Percentiles rank a stretch among this genome's conserved stretches.
Evolutionary conservation across 1,140 invertebrate genomes (phyloP).

Genomic region (Cotesia vestalis): DNA sequence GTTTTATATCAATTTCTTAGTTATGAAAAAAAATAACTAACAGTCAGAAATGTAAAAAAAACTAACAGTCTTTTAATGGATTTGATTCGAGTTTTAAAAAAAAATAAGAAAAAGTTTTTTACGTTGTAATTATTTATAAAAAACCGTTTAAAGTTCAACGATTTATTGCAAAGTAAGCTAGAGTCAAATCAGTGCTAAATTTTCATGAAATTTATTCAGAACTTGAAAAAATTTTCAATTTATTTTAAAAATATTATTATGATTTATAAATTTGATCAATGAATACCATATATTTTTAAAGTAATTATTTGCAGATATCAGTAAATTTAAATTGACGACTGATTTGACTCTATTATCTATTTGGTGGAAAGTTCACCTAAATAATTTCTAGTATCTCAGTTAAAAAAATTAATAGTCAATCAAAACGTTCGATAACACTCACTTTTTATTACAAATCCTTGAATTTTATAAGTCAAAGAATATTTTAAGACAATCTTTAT

Average conservation of each 20-base stretch:
- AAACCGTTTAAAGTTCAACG: no score
- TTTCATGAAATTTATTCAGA: not conserved
- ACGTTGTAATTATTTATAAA: no score
- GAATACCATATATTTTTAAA: not conserved
- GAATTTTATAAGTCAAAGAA: not conserved
- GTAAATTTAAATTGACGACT: not conserved
- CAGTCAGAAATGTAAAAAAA: no score
- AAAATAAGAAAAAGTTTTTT: no score
- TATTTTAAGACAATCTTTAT: constrained; percentile 5
- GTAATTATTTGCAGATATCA: constrained; percentile 4
- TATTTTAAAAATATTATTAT: no score
- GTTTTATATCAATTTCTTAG: no score
- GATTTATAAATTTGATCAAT: not conserved
- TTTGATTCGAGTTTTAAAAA: no score
- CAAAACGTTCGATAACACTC: not conserved
- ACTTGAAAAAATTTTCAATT: no score
- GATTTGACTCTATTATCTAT: not conserved
- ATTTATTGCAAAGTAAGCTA: no score
- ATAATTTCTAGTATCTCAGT: not conserved
- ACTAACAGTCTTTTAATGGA: no score
- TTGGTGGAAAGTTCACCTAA: not conserved
- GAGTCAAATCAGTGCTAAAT: constrained; percentile 9
- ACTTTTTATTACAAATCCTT: not conserved
- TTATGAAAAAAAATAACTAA: no score
- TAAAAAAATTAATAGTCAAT: constrained; percentile 2